Conservation (phyloP, 2,113 vertebrate species). For the Megaceryle maxima region DNA sequence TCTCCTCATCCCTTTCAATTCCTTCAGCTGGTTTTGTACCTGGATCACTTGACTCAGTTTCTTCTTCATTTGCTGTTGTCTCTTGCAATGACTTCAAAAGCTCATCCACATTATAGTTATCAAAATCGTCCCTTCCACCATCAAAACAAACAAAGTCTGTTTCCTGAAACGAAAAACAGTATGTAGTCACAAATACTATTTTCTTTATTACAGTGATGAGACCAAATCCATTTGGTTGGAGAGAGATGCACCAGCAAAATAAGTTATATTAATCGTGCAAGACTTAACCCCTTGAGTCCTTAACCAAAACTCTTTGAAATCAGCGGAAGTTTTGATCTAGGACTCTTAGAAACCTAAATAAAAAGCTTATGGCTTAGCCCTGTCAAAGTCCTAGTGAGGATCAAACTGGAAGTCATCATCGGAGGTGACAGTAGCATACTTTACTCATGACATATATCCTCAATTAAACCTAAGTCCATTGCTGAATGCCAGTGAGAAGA, state of each 20-base stretch:
- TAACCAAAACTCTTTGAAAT: not conserved
- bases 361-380: not conserved
- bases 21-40: not conserved
- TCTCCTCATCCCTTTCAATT: not conserved
- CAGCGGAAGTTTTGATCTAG: not conserved
- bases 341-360: not conserved
- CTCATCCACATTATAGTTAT: conserved; percentile 85
- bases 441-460: not conserved
- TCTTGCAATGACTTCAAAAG: conserved; percentile 76
- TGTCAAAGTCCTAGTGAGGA: not conserved
- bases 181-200: not conserved
- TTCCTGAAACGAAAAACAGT: conserved; percentile 78
- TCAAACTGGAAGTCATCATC: not conserved
- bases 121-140: conserved; percentile 86
- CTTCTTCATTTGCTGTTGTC: not conserved
- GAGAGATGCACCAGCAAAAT: not conserved
- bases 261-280: not conserved
- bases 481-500: not conserved
- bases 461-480: not conserved
- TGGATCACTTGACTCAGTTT: not conserved
- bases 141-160: conserved; percentile 97
- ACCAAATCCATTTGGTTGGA: not conserved
- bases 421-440: not conserved
- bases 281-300: not conserved
- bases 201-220: not conserved